Evolutionary conservation across 2,797 vertebrate species (phyloP), one percentile per base, ranked within the genome.

Genomic region (Botia almorhae): DNA sequence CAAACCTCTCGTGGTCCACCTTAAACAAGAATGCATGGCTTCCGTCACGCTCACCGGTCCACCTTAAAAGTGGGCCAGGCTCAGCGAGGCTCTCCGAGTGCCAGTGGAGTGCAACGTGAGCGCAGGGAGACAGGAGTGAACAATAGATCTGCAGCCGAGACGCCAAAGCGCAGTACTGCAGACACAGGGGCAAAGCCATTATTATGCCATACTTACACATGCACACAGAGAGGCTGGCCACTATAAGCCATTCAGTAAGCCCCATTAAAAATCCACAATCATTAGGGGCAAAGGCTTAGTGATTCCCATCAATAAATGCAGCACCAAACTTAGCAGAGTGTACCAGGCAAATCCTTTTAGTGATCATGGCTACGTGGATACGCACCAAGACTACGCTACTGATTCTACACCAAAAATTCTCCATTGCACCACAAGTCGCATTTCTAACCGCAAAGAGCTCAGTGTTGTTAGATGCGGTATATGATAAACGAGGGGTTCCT

Each of bases 121-220:
- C 13, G 16, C 55, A 76, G 68, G 69, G 50, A 81, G 67, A 74
- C 55, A 81, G 76, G 19, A 72, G 69, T 67, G 64, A 80, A 83
- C 83, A 83, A 82, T 78, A 81, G 83, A 86, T 29, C 77, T 76
- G 67, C 84, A 82, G 81, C 86, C 69, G 68, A 76, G 73, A 82
- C 55, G 21, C 70, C 72, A 76, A 39, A 82, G 70, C 63, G 74
- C 78, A 83, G 81, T 80, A 81, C 65, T 84, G 82, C 82, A 77
- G 79, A 83, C 71, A 81, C 81, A 26, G 73, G 74, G 76, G 68
- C 39, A 75, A 84, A 84, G 58, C 72, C 76, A 74, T 71, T 48
- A 67, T 74, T 43, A 36, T 68, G 26, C 14, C 70, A 82, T 69
- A 63, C 58, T 11, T 74, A 55, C 48, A 48, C 50, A 70, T 68